Conservation (phyloP, 2,888 invertebrate species). For the Eristalis intricaria region DNA sequence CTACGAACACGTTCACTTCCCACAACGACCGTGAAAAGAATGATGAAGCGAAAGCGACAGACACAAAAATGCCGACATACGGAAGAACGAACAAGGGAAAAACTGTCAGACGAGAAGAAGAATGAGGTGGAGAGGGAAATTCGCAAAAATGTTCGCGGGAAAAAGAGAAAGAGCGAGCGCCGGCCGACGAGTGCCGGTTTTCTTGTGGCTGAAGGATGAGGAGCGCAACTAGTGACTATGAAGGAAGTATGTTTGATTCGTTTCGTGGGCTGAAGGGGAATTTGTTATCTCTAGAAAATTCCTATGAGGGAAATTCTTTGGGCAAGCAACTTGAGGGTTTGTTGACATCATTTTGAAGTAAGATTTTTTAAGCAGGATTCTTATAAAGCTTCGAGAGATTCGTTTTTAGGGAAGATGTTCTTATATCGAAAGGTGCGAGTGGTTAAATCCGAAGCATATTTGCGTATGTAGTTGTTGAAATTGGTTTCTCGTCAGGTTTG, state of each 20-base stretch:
- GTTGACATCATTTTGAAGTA: background rate
- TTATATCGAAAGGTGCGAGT: too few species aligned
- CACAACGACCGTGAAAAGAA: slow-evolving; percentile 40
- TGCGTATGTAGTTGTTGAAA: too few species aligned
- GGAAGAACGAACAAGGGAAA: slow-evolving; percentile 8
- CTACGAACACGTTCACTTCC: background rate
- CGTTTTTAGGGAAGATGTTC: too few species aligned
- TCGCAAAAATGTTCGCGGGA: background rate
- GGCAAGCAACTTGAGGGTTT: background rate
- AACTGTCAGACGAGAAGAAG: background rate
- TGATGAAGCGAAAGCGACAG: background rate
- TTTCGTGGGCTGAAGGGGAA: background rate
- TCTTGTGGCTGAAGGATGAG: slow-evolving; percentile 5
- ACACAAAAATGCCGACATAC: slow-evolving; percentile 32
- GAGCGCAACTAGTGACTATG: background rate
- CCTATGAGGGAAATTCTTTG: background rate
- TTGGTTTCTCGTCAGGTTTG: too few species aligned
- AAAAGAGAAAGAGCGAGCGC: background rate
- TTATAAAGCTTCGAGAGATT: background rate
- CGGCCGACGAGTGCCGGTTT: background rate
- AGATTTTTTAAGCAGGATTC: background rate
- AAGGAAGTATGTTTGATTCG: background rate
- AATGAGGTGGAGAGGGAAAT: slow-evolving; percentile 7
- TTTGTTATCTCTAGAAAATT: background rate
- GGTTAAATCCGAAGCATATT: too few species aligned